These are phyloP conservation scores for Leptinotarsa haldemani DNA, from an alignment of 2,888 invertebrate genomes.

Conservation along the genomic window DNA sequence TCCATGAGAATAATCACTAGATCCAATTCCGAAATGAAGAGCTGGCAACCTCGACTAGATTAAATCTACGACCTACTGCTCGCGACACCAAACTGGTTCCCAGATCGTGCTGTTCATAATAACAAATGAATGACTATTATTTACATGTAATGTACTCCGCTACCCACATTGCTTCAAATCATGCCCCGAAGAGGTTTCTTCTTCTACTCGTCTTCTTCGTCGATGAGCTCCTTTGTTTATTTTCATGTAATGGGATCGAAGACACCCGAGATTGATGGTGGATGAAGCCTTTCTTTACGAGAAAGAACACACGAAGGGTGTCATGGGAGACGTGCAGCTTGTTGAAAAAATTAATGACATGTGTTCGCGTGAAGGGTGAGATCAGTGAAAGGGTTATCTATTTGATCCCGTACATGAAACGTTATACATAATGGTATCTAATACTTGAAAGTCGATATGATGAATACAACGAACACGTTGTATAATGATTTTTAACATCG, in stretches of 20 bases:
- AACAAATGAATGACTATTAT: constrained; percentile 53
- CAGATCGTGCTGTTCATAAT: constrained; percentile 53
- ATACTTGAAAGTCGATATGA: neutral
- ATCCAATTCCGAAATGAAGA: neutral
- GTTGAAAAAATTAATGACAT: constrained; percentile 30
- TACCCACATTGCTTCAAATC: constrained; percentile 47
- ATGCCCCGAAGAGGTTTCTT: constrained; percentile 32
- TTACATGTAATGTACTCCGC: constrained; percentile 50
- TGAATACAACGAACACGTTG: too few relatives aligned
- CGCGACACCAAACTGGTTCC: constrained; percentile 47
- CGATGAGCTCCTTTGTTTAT: constrained; percentile 30
- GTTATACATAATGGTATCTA: neutral
- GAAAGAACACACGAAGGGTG: constrained; percentile 14
- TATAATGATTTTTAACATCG: too few relatives aligned
- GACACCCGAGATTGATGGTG: constrained; percentile 29
- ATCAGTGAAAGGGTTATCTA: neutral
- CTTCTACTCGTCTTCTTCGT: neutral
- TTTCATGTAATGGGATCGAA: constrained; percentile 34
- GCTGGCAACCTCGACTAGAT: constrained; percentile 20
- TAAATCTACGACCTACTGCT: constrained; percentile 50
- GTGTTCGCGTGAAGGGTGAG: constrained; percentile 8
- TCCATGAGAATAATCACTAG: neutral
- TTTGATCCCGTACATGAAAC: neutral
- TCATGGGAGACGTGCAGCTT: constrained; percentile 28
- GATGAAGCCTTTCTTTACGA: constrained; percentile 16